These are phyloP conservation scores for Gorsachius magnificus DNA, from an alignment of 2,797 vertebrate genomes.

Conservation along the genomic window DNA sequence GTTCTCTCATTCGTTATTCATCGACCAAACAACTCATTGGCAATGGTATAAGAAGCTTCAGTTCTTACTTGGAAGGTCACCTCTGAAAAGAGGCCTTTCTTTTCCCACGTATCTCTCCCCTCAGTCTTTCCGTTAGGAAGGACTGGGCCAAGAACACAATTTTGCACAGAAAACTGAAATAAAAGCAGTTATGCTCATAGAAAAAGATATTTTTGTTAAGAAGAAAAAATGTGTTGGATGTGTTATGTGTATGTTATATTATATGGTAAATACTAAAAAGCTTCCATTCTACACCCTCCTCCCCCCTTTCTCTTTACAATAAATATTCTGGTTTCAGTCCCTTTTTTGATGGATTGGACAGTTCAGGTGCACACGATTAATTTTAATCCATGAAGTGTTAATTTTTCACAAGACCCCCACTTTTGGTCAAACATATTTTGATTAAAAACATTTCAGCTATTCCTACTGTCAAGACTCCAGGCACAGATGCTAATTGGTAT, in stretches of 20 bases:
- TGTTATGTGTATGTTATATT: not conserved
- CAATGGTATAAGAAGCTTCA: slow-evolving; percentile 42
- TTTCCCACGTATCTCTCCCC: not conserved
- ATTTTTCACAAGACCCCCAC: not conserved
- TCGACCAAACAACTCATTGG: slow-evolving; percentile 24
- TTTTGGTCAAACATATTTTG: slow-evolving; percentile 2
- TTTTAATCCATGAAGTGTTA: not conserved
- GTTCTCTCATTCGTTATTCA: slow-evolving; percentile 47
- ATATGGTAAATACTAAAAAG: not conserved
- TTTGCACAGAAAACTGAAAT: not conserved
- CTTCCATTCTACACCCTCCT: not conserved
- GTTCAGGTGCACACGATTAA: not conserved
- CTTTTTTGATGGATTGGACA: not conserved
- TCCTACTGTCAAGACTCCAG: not conserved
- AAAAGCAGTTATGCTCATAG: not conserved
- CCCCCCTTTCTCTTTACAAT: not conserved
- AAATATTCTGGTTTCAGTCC: not conserved
- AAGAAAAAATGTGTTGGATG: not conserved
- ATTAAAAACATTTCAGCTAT: slow-evolving; percentile 12
- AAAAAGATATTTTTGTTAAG: not conserved
- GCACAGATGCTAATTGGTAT: not conserved
- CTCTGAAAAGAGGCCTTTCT: slow-evolving; percentile 58
- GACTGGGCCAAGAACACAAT: not conserved
- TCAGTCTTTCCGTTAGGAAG: not conserved
- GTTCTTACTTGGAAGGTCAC: slow-evolving; percentile 53